Evolutionary conservation across 2,113 vertebrate species (phyloP).

Genomic region (Toxotes chatareus): DNA sequence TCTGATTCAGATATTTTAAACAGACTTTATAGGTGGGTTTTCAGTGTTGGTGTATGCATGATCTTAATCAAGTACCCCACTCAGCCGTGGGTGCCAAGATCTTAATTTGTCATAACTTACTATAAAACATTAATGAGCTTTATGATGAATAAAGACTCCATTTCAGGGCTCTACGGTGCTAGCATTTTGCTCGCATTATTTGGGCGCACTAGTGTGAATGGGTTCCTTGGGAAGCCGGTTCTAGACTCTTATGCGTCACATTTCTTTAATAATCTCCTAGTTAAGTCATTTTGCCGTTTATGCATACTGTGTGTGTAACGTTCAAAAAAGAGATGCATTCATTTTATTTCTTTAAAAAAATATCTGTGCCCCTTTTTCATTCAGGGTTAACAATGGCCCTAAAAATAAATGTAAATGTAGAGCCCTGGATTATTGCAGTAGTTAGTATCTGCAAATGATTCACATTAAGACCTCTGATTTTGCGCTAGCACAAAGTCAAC

Average conservation of each 20-base stretch:
- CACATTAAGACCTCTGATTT: conserved; percentile 25
- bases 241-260: background rate
- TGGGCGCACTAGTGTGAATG: too few species aligned
- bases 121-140: conserved; percentile 59
- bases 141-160: conserved; percentile 45
- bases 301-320: background rate
- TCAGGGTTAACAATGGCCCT: too few species aligned
- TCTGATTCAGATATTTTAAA: conserved; percentile 61
- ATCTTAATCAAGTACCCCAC: conserved; percentile 52
- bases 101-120: conserved; percentile 54
- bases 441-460: conserved; percentile 26
- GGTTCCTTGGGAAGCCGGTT: too few species aligned
- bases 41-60: conserved; percentile 24
- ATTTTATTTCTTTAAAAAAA: too few species aligned
- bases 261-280: background rate
- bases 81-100: conserved; percentile 34
- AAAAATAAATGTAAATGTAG: background rate
- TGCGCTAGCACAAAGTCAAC: background rate
- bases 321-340: background rate
- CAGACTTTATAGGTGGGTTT: conserved; percentile 41
- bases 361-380: too few species aligned
- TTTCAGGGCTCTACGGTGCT: background rate
- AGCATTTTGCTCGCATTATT: background rate
- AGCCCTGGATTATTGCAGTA: background rate
- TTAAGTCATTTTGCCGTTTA: background rate